A percentile compares a stretch with the other conserved stretches of the same genome.
Conservation (phyloP, 2,113 vertebrate genomes). For the Lagopus muta region DNA sequence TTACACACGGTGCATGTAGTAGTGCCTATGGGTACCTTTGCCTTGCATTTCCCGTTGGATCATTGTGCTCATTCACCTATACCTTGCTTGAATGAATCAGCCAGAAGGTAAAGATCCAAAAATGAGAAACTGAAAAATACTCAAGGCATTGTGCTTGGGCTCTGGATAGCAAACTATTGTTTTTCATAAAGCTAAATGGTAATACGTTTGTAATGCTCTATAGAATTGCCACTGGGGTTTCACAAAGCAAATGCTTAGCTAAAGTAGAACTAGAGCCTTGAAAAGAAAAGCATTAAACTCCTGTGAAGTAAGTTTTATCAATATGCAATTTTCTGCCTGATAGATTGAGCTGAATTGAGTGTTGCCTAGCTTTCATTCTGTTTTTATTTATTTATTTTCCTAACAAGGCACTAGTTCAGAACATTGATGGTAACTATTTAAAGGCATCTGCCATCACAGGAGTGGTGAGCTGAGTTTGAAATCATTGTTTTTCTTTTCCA, state of each 20-base stretch:
- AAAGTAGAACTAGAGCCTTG: background rate
- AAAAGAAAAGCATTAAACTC: background rate
- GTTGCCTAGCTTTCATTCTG: background rate
- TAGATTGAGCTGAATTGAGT: slow-evolving; percentile 2
- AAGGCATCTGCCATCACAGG: background rate
- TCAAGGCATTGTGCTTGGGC: background rate
- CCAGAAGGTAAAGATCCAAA: background rate
- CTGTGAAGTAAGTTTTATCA: background rate
- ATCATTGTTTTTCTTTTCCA: background rate
- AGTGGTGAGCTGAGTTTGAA: background rate
- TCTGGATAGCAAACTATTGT: background rate
- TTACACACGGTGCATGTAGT: background rate
- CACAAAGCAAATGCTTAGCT: background rate
- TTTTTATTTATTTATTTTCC: background rate
- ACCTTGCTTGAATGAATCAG: background rate
- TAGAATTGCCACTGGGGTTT: background rate
- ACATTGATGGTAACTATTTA: background rate
- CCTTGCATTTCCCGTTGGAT: background rate
- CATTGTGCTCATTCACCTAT: background rate
- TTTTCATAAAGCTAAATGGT: background rate
- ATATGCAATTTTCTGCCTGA: slow-evolving; percentile 1
- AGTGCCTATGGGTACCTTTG: background rate
- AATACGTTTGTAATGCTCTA: background rate
- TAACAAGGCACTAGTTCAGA: background rate
- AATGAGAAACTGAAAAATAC: background rate